A percentile compares a stretch with the other conserved stretches of the same genome.
phyloP scores from a whole-genome alignment of 2,113 vertebrate species.

The Hippocampus guttulatus region DNA sequence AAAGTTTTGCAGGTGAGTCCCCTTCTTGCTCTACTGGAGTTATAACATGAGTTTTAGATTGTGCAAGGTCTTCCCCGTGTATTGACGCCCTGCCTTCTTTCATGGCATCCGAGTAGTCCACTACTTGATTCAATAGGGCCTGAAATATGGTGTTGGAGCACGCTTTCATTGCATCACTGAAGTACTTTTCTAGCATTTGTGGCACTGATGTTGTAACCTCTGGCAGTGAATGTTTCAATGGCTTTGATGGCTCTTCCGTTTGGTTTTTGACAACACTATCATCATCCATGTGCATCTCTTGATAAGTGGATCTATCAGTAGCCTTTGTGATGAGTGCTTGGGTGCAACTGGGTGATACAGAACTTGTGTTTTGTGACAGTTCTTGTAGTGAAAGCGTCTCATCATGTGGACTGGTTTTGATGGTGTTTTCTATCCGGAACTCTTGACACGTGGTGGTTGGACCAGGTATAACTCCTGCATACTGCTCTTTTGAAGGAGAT shows the following conservation, averaged over 20 bases:
- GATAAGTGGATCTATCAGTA: too few relatives aligned
- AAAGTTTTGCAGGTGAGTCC: background rate
- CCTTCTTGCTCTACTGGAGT: background rate
- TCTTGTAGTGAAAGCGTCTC: background rate
- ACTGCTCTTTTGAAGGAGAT: background rate
- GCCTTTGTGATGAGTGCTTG: background rate
- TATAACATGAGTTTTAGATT: background rate
- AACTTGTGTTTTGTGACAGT: background rate
- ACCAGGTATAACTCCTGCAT: background rate
- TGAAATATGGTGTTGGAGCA: conserved; percentile 2
- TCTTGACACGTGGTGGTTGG: background rate
- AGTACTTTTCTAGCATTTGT: background rate
- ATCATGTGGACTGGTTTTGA: background rate
- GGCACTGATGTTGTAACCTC: background rate
- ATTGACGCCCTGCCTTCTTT: background rate
- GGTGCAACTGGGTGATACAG: background rate
- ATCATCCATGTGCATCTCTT: background rate
- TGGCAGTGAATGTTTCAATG: background rate
- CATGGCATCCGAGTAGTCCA: background rate
- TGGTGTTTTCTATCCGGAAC: background rate
- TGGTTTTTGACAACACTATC: background rate
- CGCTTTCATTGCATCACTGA: background rate
- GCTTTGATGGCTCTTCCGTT: background rate
- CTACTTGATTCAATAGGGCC: background rate
- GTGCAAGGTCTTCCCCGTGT: background rate